Evolutionary conservation across 2,113 vertebrate genomes (phyloP).

Genomic region (Saguinus imperator): DNA sequence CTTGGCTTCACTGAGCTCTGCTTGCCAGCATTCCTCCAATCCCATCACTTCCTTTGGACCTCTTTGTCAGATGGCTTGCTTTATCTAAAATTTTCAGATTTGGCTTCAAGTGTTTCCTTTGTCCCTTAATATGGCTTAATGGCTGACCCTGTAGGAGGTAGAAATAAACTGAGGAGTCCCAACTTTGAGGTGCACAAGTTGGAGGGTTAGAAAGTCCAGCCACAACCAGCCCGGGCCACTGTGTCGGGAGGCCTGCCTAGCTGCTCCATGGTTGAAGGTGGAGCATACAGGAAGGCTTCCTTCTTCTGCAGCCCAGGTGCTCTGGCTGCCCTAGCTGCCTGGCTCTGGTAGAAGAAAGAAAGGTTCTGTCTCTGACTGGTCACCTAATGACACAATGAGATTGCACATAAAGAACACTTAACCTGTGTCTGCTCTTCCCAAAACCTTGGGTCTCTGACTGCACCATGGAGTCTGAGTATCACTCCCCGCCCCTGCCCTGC

Average conservation of each 20-base stretch:
- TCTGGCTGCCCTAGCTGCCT: background rate
- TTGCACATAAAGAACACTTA: background rate
- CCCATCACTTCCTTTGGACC: background rate
- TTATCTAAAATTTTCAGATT: background rate
- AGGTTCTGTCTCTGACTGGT: background rate
- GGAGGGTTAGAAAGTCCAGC: background rate
- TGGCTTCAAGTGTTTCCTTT: background rate
- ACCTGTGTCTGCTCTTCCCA: background rate
- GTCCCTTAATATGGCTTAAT: background rate
- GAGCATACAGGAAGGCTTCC: fast-evolving
- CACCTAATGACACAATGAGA: background rate
- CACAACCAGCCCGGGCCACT: background rate
- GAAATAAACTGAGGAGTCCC: background rate
- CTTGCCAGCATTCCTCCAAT: background rate
- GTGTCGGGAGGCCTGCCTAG: background rate
- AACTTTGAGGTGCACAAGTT: background rate
- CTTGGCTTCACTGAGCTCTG: fast-evolving
- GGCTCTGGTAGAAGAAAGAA: background rate
- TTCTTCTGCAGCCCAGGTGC: background rate
- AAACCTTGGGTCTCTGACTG: background rate
- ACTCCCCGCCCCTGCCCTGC: background rate
- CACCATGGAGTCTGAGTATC: background rate
- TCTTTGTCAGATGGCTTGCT: background rate
- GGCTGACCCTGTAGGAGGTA: background rate
- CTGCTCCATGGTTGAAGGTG: fast-evolving